These are phyloP conservation scores for Melanotaenia duboulayi DNA, from an alignment of 2,113 vertebrate species.

Conservation along the genomic window DNA sequence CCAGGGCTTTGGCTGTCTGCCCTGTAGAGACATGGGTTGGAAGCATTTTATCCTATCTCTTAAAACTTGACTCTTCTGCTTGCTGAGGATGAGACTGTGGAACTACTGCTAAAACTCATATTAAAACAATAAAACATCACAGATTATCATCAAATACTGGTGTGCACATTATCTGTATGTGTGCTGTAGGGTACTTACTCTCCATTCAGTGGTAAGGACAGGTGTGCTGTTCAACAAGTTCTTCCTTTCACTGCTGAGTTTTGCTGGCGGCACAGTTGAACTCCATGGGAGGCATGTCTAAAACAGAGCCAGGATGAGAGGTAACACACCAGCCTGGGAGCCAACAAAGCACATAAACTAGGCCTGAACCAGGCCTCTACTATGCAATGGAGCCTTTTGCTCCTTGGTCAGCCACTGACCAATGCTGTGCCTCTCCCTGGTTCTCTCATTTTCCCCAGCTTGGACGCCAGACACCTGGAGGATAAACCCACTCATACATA, in stretches of 20 bases:
- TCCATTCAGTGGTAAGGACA: slow-evolving; percentile 56
- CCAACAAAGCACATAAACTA: slow-evolving; percentile 56
- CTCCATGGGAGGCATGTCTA: slow-evolving; percentile 68
- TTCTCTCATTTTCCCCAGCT: slow-evolving; percentile 47
- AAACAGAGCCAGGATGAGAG: slow-evolving; percentile 68
- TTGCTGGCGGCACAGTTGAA: slow-evolving; percentile 60
- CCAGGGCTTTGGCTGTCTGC: slow-evolving; percentile 61
- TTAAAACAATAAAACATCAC: background rate
- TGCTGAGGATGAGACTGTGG: slow-evolving; percentile 15
- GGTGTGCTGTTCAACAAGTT: slow-evolving; percentile 67
- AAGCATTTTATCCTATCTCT: slow-evolving; percentile 50
- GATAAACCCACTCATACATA: slow-evolving; percentile 71
- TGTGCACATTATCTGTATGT: slow-evolving; percentile 15
- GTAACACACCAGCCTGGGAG: slow-evolving; percentile 49
- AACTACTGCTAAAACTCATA: slow-evolving; percentile 1
- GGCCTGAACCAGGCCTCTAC: slow-evolving; percentile 45
- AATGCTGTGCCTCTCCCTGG: slow-evolving; percentile 40
- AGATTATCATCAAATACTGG: slow-evolving; percentile 3
- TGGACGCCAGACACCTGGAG: slow-evolving; percentile 61
- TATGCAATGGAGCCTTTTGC: slow-evolving; percentile 22
- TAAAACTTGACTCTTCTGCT: slow-evolving; percentile 21
- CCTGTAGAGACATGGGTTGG: slow-evolving; percentile 47
- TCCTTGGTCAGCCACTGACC: slow-evolving; percentile 49
- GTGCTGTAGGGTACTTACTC: slow-evolving; percentile 32
- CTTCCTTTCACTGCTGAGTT: slow-evolving; percentile 52